Conservation (phyloP, 2,113 vertebrate genomes). For the Platanista minor region DNA sequence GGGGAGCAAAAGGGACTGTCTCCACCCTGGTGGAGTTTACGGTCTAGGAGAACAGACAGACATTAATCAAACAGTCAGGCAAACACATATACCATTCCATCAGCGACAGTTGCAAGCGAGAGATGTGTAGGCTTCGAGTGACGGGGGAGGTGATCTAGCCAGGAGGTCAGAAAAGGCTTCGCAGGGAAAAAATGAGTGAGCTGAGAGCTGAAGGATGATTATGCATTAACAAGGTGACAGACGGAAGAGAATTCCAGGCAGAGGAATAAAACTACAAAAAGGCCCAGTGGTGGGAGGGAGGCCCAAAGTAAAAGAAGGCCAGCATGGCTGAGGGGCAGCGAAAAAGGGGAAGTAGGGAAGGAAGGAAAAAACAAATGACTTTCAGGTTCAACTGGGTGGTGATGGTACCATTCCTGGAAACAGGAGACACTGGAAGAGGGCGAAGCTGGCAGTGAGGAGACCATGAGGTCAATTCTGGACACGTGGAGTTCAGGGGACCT, state of each 20-base stretch:
- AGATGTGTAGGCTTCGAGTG: background rate
- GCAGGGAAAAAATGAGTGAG: background rate
- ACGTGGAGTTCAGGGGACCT: background rate
- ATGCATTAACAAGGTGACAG: background rate
- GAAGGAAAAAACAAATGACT: background rate
- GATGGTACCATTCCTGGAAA: background rate
- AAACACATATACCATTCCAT: background rate
- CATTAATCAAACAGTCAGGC: background rate
- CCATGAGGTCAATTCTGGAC: background rate
- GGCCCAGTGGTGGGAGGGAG: background rate
- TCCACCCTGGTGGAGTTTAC: background rate
- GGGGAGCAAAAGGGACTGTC: background rate
- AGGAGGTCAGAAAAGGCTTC: background rate
- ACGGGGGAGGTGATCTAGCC: background rate
- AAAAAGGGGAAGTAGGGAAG: background rate
- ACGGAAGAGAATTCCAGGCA: background rate
- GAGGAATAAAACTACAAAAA: background rate
- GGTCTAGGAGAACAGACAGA: rapidly evolving
- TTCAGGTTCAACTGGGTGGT: background rate
- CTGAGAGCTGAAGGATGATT: background rate
- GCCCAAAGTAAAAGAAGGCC: background rate
- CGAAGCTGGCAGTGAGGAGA: background rate
- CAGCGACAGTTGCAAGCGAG: background rate
- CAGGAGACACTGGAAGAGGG: background rate
- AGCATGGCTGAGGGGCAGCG: background rate